These are phyloP conservation scores for Colletes gigas DNA, from an alignment of 1,140 invertebrate species.

Conservation along the genomic window DNA sequence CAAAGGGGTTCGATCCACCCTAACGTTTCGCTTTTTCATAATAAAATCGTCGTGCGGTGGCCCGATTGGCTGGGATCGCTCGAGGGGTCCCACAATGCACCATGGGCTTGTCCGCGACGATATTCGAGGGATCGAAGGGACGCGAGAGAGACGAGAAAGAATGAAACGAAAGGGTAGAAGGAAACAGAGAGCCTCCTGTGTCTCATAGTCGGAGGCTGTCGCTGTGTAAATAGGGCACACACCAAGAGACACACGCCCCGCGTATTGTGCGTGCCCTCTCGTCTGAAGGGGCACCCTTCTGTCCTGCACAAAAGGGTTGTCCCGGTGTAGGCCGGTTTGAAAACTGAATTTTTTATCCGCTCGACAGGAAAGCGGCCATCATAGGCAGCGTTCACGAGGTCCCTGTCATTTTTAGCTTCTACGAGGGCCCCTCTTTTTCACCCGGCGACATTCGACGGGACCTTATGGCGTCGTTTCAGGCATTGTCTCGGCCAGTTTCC, in stretches of 20 bases:
- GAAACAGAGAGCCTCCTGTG: constrained; percentile 26
- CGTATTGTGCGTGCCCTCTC: constrained; percentile 55
- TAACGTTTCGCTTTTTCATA: constrained; percentile 66
- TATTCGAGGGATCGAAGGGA: constrained; percentile 74
- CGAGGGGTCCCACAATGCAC: constrained; percentile 62
- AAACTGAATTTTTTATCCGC: constrained; percentile 70
- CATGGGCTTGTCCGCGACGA: constrained; percentile 70
- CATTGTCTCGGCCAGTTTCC: constrained; percentile 9
- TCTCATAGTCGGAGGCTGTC: constrained; percentile 62
- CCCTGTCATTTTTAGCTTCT: constrained; percentile 46
- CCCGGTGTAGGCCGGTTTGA: constrained; percentile 55
- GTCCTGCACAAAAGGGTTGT: constrained; percentile 67
- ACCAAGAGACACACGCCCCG: constrained; percentile 62
- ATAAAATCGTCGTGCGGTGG: constrained; percentile 65
- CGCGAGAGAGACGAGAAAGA: constrained; percentile 12
- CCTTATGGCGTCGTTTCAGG: constrained; percentile 34
- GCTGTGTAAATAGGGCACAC: constrained; percentile 70
- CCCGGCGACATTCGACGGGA: constrained; percentile 29
- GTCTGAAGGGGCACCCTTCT: constrained; percentile 63
- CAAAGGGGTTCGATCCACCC: constrained; percentile 64
- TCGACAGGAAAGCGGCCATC: constrained; percentile 72
- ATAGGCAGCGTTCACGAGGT: constrained; percentile 47
- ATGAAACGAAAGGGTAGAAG: constrained; percentile 8
- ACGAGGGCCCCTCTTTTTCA: constrained; percentile 23
- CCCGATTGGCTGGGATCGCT: constrained; percentile 64